phyloP scores from a whole-genome alignment of 2,113 vertebrate genomes.

The Hippopotamus amphibius region DNA sequence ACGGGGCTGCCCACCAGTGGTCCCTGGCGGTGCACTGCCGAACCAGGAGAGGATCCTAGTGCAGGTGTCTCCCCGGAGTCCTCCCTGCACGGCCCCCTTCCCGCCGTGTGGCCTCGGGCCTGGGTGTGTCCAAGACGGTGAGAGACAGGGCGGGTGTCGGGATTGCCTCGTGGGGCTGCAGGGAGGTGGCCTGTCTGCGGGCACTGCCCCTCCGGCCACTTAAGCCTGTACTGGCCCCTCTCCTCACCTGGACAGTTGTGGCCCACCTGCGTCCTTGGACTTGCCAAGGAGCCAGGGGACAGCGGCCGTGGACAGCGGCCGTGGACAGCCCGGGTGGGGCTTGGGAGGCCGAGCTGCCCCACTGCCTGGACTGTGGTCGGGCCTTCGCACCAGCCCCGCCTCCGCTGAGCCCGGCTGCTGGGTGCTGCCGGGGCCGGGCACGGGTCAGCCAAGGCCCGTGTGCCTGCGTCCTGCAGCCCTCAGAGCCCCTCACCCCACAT shows the following conservation, averaged over 20 bases:
- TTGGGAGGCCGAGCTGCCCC: not conserved
- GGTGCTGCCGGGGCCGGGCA: not conserved
- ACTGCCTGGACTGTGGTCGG: not conserved
- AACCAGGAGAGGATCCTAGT: not conserved
- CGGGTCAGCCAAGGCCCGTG: not conserved
- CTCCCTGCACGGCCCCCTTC: not conserved
- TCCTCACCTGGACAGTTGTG: not conserved
- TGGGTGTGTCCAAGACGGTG: fast-evolving
- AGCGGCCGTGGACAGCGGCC: not conserved
- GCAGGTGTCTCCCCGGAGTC: not conserved
- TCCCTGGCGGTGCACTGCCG: fast-evolving
- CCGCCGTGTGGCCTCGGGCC: not conserved
- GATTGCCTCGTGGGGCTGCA: fast-evolving
- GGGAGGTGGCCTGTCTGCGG: fast-evolving
- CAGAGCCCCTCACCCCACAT: not conserved
- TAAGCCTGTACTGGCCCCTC: not conserved
- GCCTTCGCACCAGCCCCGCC: not conserved
- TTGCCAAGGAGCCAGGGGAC: not conserved
- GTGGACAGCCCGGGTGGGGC: not conserved
- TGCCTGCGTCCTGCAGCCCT: fast-evolving
- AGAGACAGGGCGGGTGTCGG: not conserved
- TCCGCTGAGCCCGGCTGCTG: fast-evolving
- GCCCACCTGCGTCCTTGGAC: not conserved
- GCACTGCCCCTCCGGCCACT: not conserved
- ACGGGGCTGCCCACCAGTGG: fast-evolving